Base-by-base conservation (phyloP, 2,797 vertebrate genomes). In the Cyclopterus lumpus region DNA sequence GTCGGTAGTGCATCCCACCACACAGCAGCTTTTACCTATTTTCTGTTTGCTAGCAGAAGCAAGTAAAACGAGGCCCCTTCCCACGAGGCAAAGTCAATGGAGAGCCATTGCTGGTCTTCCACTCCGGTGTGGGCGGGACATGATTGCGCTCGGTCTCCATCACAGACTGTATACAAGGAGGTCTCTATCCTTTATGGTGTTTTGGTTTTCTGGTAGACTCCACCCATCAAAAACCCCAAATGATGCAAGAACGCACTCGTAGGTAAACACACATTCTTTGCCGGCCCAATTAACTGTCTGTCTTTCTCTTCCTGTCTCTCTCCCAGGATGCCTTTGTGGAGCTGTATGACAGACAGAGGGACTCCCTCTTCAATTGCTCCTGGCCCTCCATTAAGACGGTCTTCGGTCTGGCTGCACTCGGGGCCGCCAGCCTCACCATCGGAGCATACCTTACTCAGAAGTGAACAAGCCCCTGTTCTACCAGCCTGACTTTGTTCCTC, bases 371-470 rank as follows among this genome's bases (percentile, higher is more conserved):
- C 60, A 95, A 95, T 57, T 96, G 96, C 91, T 97, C 97, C 75
- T 99, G 97, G 98, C 96, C 98, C 40, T 98, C 97, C 87, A 95
- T 99, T 91, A 97, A 98, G 94, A 97, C 97, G 0, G 95, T 98
- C 82, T 96, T 99, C 69, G 97, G 97, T 55, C 92, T 99, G 91
- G 94, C 95, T 16, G 98, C 97, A 14, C 95, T 99, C 68, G 97
- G 98, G 72, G 97, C 97, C 1, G 97, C 97, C 5, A 97, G 98
- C 93, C 95, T 99, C 93, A 99, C 97, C 84, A 95, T 99, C 82
- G 98, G 97, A 58, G 97, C 98, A 36, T 99, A 99, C 91, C 95
- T 99, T 1, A 96, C 97, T 77, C 97, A 99, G 92, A 99, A 99
- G 93, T 99, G 96, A 97, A 91, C 87, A 73, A 87, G 55, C 44